Percentiles rank a stretch among this genome's conserved stretches.
Evolutionary conservation across 2,113 vertebrate genomes (phyloP).

Genomic region (Myrmophylax atrothorax): DNA sequence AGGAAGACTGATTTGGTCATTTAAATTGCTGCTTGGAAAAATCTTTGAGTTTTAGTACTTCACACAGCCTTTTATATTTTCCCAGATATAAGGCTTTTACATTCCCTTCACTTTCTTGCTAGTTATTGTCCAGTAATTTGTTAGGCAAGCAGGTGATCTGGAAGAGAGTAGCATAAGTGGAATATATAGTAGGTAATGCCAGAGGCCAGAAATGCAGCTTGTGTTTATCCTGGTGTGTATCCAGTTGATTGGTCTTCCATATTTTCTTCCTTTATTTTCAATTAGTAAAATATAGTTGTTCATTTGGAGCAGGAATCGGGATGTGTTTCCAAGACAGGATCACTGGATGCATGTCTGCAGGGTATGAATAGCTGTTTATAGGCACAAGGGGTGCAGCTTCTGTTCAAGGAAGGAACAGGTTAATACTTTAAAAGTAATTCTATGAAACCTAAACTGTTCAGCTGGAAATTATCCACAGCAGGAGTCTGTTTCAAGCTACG

Average conservation of each 20-base stretch:
- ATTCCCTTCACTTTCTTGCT: not conserved
- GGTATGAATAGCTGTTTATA: not conserved
- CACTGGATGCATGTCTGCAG: not conserved
- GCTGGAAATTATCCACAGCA: not conserved
- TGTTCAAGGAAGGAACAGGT: not conserved
- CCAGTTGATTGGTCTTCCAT: not conserved
- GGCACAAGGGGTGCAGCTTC: not conserved
- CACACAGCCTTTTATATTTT: not conserved
- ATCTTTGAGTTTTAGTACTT: not conserved
- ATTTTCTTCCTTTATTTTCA: not conserved
- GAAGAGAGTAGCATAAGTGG: not conserved
- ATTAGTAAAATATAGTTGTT: not conserved
- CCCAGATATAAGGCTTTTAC: not conserved
- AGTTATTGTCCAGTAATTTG: not conserved
- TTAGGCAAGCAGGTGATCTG: not conserved
- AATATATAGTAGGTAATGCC: not conserved
- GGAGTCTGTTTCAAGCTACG: not conserved
- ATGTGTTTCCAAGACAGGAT: not conserved
- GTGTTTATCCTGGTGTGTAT: not conserved
- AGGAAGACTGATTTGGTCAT: not conserved
- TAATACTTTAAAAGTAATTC: not conserved
- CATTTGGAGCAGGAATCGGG: not conserved
- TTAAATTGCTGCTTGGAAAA: not conserved
- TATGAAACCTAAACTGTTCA: not conserved
- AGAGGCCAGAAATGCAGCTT: not conserved